Evolutionary conservation across 2,888 invertebrate genomes (phyloP).

Genomic region (Corythucha ciliata): DNA sequence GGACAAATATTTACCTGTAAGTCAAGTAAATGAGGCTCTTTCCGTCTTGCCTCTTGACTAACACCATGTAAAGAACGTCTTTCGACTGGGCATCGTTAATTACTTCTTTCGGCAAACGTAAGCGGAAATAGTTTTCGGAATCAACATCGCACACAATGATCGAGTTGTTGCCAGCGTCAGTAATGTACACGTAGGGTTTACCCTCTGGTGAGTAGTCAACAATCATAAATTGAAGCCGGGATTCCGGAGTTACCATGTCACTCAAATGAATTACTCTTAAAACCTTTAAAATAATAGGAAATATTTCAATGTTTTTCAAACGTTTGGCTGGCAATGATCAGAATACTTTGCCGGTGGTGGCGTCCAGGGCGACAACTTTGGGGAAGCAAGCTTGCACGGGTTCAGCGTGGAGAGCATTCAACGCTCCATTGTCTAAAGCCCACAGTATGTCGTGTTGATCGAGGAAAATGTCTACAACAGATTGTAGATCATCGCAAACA

Average conservation of each 20-base stretch:
- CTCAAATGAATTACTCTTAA: constrained; percentile 52
- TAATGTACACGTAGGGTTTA: constrained; percentile 45
- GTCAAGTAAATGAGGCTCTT: constrained; percentile 52
- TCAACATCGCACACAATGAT: constrained; percentile 59
- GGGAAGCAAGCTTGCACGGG: no score
- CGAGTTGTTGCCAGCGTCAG: constrained; percentile 61
- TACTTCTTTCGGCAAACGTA: constrained; percentile 46
- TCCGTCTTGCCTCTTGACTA: constrained; percentile 48
- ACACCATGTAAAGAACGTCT: constrained; percentile 52
- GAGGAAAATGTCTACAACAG: constrained; percentile 56
- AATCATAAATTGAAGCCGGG: constrained; percentile 58
- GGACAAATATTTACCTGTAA: constrained; percentile 49
- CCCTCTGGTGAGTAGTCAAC: constrained; percentile 49
- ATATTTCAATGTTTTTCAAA: background rate
- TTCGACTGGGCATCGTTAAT: constrained; percentile 37
- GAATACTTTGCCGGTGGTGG: constrained; percentile 47
- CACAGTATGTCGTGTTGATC: constrained; percentile 57
- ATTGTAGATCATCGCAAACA: constrained; percentile 54
- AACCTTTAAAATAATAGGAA: constrained; percentile 13
- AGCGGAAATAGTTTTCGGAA: constrained; percentile 51
- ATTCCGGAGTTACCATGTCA: constrained; percentile 48
- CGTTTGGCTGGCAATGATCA: background rate
- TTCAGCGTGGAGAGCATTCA: no score
- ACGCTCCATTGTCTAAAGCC: constrained; percentile 59
- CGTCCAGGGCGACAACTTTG: constrained; percentile 56